These are phyloP conservation scores for Orientallactaga bullata DNA, from an alignment of 2,113 vertebrate species.

Conservation along the genomic window DNA sequence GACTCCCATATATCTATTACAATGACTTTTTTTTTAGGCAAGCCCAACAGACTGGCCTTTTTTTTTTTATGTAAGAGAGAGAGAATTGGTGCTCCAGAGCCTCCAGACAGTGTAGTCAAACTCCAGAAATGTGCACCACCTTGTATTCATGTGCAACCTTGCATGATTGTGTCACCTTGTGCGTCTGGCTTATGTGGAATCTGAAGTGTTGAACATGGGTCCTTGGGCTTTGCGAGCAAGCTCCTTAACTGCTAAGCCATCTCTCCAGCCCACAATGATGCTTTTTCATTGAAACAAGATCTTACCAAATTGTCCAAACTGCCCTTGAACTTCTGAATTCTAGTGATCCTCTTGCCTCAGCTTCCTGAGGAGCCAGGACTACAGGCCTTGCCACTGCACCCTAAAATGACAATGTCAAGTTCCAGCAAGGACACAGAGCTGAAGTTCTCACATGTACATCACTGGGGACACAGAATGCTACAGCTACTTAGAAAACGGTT, in stretches of 20 bases:
- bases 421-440: background rate
- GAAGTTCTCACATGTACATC: accelerated
- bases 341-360: background rate
- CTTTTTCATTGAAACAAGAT: background rate
- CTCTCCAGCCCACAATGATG: too few species aligned
- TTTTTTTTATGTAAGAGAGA: too few species aligned
- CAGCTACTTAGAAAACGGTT: background rate
- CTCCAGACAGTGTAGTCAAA: too few species aligned
- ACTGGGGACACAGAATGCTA: background rate
- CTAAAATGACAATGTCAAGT: background rate
- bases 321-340: background rate
- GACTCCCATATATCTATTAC: background rate
- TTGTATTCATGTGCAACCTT: too few species aligned
- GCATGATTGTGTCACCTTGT: too few species aligned
- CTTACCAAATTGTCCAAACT: background rate
- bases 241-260: too few species aligned
- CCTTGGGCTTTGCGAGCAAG: too few species aligned
- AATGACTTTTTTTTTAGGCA: background rate
- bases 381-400: background rate
- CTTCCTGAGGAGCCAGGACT: background rate
- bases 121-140: too few species aligned
- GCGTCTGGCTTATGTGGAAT: too few species aligned
- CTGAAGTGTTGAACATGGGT: too few species aligned
- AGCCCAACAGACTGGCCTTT: too few species aligned
- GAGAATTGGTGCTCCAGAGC: too few species aligned